These are phyloP conservation scores for Agriotes lineatus DNA, from an alignment of 2,888 invertebrate genomes.

Conservation along the genomic window DNA sequence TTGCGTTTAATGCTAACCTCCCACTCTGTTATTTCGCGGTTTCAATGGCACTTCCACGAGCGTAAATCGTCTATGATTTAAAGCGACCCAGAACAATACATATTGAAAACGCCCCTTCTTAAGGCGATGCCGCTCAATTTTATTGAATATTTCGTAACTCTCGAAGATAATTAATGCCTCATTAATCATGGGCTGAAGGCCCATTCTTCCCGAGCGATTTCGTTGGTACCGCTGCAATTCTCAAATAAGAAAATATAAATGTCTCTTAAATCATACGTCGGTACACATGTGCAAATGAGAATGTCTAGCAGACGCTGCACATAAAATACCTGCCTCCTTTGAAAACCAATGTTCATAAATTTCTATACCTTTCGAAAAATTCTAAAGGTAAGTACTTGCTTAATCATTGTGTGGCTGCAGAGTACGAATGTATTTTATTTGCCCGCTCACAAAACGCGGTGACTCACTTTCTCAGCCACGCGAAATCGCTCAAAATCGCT, in stretches of 20 bases:
- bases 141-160: slow-evolving; percentile 47
- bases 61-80: slow-evolving; percentile 40
- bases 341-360: slow-evolving; percentile 53
- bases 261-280: slow-evolving; percentile 53
- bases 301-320: slow-evolving; percentile 49
- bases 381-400: slow-evolving; percentile 43
- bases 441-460: slow-evolving; percentile 11
- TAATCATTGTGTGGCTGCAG: slow-evolving; percentile 36
- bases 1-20: slow-evolving; percentile 18
- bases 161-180: slow-evolving; percentile 49
- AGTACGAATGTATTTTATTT: slow-evolving; percentile 33
- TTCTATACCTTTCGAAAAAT: slow-evolving; percentile 47
- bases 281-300: slow-evolving; percentile 53
- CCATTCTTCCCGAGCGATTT: slow-evolving; percentile 29
- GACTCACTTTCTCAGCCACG: slow-evolving; percentile 2
- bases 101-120: slow-evolving; percentile 34
- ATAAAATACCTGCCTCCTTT: slow-evolving; percentile 52
- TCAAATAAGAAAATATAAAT: slow-evolving; percentile 48
- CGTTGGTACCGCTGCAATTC: slow-evolving; percentile 31
- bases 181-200: slow-evolving; percentile 43
- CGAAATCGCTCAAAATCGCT: slow-evolving; percentile 1
- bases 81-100: slow-evolving; percentile 37
- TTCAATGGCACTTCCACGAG: slow-evolving; percentile 36
- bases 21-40: slow-evolving; percentile 19
- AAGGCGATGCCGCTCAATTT: slow-evolving; percentile 36